Percentiles rank a stretch among this genome's conserved stretches.
These are phyloP conservation scores for Apocrypta bakeri DNA, from an alignment of 1,140 invertebrate genomes.

Conservation along the genomic window DNA sequence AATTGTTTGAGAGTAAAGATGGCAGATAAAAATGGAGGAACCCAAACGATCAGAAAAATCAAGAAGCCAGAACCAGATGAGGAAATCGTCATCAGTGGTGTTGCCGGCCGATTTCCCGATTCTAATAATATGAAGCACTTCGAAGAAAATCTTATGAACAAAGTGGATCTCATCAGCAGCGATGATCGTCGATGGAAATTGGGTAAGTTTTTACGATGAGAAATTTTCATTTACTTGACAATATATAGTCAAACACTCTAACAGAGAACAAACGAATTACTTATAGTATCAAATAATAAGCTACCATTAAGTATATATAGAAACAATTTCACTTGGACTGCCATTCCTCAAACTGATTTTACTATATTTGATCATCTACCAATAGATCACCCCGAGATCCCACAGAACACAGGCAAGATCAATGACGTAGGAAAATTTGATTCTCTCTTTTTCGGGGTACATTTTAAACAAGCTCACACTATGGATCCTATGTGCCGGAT, in stretches of 20 bases:
- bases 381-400: constrained; percentile 81
- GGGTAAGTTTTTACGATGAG: constrained; percentile 71
- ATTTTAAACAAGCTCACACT: constrained; percentile 87
- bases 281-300: no score
- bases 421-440: constrained; percentile 88
- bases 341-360: no score
- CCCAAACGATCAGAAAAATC: constrained; percentile 36
- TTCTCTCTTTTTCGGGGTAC: constrained; percentile 87
- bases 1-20: neutral
- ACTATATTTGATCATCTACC: no score
- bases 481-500: constrained; percentile 94
- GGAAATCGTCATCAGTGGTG: constrained; percentile 87
- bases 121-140: constrained; percentile 87
- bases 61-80: constrained; percentile 75
- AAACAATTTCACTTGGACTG: no score
- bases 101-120: constrained; percentile 91
- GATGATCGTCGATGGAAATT: constrained; percentile 85
- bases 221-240: no score
- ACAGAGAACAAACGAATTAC: no score
- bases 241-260: no score
- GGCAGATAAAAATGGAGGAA: neutral
- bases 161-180: constrained; percentile 88
- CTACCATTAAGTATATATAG: no score
- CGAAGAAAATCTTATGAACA: constrained; percentile 83
- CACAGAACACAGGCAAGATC: constrained; percentile 86